phyloP scores from a whole-genome alignment of 2,888 invertebrate species.

The Archips crataeganus region DNA sequence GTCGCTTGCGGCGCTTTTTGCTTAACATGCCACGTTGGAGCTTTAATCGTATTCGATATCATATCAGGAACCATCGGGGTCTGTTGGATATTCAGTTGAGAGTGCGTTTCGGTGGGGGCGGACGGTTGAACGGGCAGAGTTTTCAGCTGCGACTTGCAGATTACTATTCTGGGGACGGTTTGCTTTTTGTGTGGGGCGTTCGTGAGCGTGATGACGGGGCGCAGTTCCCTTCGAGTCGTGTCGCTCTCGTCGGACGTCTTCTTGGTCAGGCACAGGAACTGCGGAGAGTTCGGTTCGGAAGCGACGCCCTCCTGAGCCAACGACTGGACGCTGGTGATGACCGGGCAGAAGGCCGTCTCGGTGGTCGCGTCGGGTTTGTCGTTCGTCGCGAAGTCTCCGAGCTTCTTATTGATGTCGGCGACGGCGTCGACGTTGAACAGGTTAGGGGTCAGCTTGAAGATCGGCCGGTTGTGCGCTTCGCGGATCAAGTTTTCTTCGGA shows the following conservation, averaged over 20 bases:
- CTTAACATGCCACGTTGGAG: no score
- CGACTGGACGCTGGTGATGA: constrained; percentile 16
- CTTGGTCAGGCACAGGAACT: no score
- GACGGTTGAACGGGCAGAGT: neutral
- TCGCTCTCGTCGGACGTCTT: neutral
- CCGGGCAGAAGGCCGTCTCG: neutral
- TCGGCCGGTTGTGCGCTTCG: neutral
- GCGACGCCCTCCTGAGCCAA: neutral
- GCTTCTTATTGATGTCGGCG: constrained; percentile 25
- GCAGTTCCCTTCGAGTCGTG: neutral
- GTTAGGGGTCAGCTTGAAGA: neutral
- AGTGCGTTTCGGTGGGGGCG: neutral
- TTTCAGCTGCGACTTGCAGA: neutral
- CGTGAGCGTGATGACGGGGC: neutral
- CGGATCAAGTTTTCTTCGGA: neutral
- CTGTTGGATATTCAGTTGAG: neutral
- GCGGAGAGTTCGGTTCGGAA: neutral
- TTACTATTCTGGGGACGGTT: neutral
- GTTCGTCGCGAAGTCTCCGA: neutral
- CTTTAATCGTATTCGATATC: no score
- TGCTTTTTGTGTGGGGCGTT: neutral
- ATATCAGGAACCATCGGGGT: no score
- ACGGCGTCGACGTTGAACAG: constrained; percentile 22
- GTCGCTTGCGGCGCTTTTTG: no score
- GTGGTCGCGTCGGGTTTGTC: neutral